These are phyloP conservation scores for Anthonomus grandis DNA, from an alignment of 1,140 invertebrate genomes.

Conservation along the genomic window DNA sequence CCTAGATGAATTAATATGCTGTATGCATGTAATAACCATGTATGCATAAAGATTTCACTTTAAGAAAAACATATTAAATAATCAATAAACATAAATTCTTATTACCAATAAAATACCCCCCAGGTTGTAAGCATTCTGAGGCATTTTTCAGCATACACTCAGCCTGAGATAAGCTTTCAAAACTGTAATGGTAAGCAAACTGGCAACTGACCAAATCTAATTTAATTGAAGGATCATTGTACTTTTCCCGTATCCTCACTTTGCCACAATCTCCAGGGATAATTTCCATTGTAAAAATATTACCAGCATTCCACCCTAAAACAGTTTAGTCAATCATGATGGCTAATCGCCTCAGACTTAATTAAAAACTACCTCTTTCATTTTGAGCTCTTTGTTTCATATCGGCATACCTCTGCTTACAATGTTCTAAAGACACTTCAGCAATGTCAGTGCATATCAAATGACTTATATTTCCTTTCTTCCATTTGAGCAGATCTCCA, in stretches of 20 bases:
- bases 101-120: constrained; percentile 90
- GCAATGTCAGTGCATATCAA: constrained; percentile 96
- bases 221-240: constrained; percentile 68
- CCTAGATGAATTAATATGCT: neutral
- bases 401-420: constrained; percentile 65
- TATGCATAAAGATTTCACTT: too few species aligned
- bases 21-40: too few species aligned
- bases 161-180: constrained; percentile 89
- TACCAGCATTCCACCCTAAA: constrained; percentile 27
- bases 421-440: constrained; percentile 85
- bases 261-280: constrained; percentile 88
- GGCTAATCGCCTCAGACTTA: neutral
- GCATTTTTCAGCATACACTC: constrained; percentile 92
- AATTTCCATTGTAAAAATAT: constrained; percentile 81
- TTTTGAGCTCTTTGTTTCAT: constrained; percentile 49
- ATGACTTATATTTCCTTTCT: constrained; percentile 75
- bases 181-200: constrained; percentile 96
- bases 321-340: neutral
- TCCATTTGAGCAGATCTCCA: constrained; percentile 97
- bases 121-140: constrained; percentile 79
- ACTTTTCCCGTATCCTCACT: constrained; percentile 70
- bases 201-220: constrained; percentile 95
- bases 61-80: too few species aligned
- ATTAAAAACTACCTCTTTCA: constrained; percentile 43
- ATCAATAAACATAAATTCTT: neutral